Conservation (phyloP, 2,113 vertebrate genomes). For the Hemichromis elongatus region DNA sequence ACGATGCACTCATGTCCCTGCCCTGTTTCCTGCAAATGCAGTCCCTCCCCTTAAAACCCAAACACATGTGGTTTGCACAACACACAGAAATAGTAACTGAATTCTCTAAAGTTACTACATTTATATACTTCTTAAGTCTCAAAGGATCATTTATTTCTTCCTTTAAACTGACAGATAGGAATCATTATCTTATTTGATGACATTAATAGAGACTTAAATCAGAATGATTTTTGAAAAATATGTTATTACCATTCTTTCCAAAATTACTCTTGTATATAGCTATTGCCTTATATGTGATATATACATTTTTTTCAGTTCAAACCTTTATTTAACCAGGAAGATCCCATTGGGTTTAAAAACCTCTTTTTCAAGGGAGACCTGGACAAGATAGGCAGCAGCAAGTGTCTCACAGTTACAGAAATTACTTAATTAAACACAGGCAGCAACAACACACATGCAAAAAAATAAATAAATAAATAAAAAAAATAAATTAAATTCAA, state of each 20-base stretch:
- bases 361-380: too few species aligned
- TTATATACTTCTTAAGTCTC: not conserved
- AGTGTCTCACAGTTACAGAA: too few species aligned
- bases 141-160: not conserved
- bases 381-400: too few species aligned
- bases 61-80: not conserved
- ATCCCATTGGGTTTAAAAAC: too few species aligned
- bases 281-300: not conserved
- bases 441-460: too few species aligned
- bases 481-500: too few species aligned
- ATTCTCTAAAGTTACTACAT: not conserved
- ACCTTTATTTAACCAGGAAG: too few species aligned
- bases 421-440: too few species aligned
- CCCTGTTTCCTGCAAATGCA: not conserved
- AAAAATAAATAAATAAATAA: too few species aligned
- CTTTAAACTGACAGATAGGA: not conserved
- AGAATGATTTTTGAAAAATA: accelerated
- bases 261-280: not conserved
- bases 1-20: not conserved
- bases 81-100: not conserved
- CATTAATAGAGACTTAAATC: not conserved
- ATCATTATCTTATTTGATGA: not conserved
- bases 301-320: not conserved
- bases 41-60: not conserved
- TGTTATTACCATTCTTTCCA: not conserved